Conservation (phyloP, 2,888 invertebrate genomes). For the Phasia obesa region DNA sequence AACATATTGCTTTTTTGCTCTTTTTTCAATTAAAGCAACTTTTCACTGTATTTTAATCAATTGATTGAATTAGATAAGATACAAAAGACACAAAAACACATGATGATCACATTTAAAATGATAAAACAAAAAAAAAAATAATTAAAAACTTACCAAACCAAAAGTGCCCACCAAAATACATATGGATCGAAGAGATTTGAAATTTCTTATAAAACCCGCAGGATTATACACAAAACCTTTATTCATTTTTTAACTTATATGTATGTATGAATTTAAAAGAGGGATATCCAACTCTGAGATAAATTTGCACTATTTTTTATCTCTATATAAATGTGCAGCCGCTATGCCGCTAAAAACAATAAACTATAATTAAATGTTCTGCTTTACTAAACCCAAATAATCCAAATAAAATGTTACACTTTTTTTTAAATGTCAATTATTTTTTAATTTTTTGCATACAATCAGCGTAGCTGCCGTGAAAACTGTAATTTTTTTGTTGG, state of each 20-base stretch:
- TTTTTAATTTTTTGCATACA: slow-evolving; percentile 37
- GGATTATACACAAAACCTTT: slow-evolving; percentile 50
- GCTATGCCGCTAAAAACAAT: slow-evolving; percentile 9
- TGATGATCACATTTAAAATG: slow-evolving; percentile 8
- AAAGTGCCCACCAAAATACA: slow-evolving; percentile 70
- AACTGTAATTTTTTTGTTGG: slow-evolving; percentile 1
- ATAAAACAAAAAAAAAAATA: slow-evolving; percentile 7
- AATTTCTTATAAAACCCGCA: slow-evolving; percentile 63
- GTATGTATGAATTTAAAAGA: too few relatives aligned
- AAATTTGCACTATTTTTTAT: not conserved
- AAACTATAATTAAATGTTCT: slow-evolving; percentile 29
- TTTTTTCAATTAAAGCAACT: not conserved
- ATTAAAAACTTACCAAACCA: slow-evolving; percentile 70
- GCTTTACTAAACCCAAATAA: slow-evolving; percentile 51
- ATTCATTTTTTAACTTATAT: slow-evolving; percentile 38
- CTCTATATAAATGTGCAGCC: too few relatives aligned
- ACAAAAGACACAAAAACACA: slow-evolving; percentile 28
- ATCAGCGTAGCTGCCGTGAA: slow-evolving; percentile 14
- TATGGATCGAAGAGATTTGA: slow-evolving; percentile 50
- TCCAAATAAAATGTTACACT: not conserved
- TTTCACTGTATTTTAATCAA: slow-evolving; percentile 35
- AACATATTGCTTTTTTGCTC: not conserved
- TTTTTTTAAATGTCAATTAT: slow-evolving; percentile 24
- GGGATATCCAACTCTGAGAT: too few relatives aligned
- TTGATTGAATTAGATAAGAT: slow-evolving; percentile 40